Evolutionary conservation across 2,797 vertebrate genomes (phyloP).

Genomic region (Mareca penelope): DNA sequence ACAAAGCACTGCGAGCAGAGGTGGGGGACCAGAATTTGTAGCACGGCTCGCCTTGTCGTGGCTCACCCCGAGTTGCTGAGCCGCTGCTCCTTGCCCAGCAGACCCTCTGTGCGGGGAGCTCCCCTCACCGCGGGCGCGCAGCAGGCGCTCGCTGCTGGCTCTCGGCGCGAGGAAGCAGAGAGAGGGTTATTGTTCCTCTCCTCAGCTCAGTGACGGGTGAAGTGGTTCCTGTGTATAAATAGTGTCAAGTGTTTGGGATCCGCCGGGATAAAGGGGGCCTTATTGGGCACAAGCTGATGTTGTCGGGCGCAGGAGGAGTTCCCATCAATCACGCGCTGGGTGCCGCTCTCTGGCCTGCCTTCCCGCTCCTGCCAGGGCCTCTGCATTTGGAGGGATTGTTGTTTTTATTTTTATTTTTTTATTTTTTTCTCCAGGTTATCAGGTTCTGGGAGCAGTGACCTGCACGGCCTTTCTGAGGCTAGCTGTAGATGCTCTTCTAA

Average conservation of each 20-base stretch:
- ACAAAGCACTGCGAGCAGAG: background rate
- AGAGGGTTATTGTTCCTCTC: slow-evolving; percentile 18
- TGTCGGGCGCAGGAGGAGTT: slow-evolving; percentile 7
- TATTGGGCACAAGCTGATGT: slow-evolving; percentile 43
- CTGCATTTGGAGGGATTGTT: background rate
- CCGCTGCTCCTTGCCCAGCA: background rate
- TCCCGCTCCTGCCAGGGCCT: background rate
- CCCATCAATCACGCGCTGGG: background rate
- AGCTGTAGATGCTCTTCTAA: background rate
- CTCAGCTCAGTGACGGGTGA: slow-evolving; percentile 43
- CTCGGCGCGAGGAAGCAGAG: background rate
- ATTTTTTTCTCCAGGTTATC: background rate
- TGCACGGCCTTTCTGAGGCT: background rate
- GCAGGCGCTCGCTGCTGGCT: slow-evolving; percentile 14
- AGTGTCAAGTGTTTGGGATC: slow-evolving; percentile 14
- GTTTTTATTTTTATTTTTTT: no score
- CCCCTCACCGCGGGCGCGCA: slow-evolving; percentile 15
- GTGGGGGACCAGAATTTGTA: background rate
- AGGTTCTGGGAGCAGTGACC: background rate
- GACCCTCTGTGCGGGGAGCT: background rate
- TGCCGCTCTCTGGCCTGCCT: background rate
- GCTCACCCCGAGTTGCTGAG: background rate
- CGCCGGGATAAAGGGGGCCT: slow-evolving; percentile 62
- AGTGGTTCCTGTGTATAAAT: slow-evolving; percentile 71
- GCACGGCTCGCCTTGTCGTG: background rate